Evolutionary conservation across 2,113 vertebrate species (phyloP), one percentile per base, ranked within the genome.

Genomic region (Myotis davidii): DNA sequence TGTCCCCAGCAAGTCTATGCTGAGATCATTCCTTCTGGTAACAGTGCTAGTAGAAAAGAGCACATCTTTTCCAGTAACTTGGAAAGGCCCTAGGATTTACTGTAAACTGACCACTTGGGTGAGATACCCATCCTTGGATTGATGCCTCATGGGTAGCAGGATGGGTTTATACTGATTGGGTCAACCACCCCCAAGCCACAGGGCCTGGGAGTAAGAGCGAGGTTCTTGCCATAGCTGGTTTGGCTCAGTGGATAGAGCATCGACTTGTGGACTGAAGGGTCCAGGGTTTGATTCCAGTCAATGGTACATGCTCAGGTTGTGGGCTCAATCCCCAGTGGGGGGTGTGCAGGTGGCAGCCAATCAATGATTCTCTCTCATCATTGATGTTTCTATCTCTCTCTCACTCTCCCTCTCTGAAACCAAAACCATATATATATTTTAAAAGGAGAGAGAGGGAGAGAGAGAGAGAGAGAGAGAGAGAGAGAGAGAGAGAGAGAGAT

Each of bases 71-170:
- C 72, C 54, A 73, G 32, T 64, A 82, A 90, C 52, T 87, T 87
- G 27, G 23, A 74, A 50, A 92, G 85, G 50, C 42, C 52, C 39
- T 87, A 74, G 67, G 52, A 85, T 90, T 91, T 87, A 84, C n/a
- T 23, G 23, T 90, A 65, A 93, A 42, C n/a, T 85, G 79, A 83
- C 27, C 70, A 9, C 5, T 21, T 37, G n/a, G 79, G 21, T 17
- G 67, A 95, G 13, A 3, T 50, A 9, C 39, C 32, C 13, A 42
- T 76, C 45, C 45, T 67, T 85, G 20, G 29, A 8, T 3, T 1
- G 3, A 61, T 34, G 45, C 8, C 13, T 54, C 16, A 3, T 25
- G n/a, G 25, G 12, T 11, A 56, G 25, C 45, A 91, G 23, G 45
- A 48, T 25, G 39, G 29, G 37, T 64, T 78, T 16, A 25, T 4